A percentile compares a stretch with the other conserved stretches of the same genome.
phyloP scores from a whole-genome alignment of 2,113 vertebrate genomes.

The Corythaixoides concolor region DNA sequence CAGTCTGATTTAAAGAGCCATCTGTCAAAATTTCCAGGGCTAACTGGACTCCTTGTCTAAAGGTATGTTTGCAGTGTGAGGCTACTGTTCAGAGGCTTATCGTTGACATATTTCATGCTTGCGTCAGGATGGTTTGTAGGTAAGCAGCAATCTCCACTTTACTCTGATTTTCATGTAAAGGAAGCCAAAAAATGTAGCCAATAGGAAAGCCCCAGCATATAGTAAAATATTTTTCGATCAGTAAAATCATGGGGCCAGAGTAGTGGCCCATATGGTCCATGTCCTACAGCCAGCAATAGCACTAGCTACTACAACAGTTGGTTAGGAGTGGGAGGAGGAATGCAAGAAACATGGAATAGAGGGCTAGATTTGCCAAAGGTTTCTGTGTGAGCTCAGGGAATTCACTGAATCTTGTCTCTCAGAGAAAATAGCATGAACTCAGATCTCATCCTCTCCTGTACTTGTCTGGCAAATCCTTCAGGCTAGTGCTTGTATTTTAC shows the following conservation, averaged over 20 bases:
- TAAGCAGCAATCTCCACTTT: background rate
- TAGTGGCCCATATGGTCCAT: too few species aligned
- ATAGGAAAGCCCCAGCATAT: background rate
- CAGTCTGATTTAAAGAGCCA: background rate
- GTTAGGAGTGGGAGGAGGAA: background rate
- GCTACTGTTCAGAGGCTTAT: background rate
- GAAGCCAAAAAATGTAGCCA: background rate
- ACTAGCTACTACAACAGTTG: background rate
- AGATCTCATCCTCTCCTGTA: background rate
- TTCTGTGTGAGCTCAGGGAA: background rate
- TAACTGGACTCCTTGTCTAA: background rate
- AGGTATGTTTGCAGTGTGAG: background rate
- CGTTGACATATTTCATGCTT: background rate
- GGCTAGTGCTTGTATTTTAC: background rate
- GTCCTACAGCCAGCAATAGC: background rate
- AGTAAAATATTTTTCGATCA: background rate
- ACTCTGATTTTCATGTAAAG: background rate
- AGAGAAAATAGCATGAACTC: background rate
- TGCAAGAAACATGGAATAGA: background rate
- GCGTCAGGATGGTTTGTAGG: background rate
- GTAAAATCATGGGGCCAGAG: background rate
- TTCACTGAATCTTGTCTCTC: background rate
- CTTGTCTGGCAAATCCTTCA: background rate
- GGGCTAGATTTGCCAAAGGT: background rate
- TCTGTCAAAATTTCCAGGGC: background rate